A percentile compares a stretch with the other conserved stretches of the same genome.
phyloP scores from a whole-genome alignment of 2,888 invertebrate genomes.

The Nysson spinosus region DNA sequence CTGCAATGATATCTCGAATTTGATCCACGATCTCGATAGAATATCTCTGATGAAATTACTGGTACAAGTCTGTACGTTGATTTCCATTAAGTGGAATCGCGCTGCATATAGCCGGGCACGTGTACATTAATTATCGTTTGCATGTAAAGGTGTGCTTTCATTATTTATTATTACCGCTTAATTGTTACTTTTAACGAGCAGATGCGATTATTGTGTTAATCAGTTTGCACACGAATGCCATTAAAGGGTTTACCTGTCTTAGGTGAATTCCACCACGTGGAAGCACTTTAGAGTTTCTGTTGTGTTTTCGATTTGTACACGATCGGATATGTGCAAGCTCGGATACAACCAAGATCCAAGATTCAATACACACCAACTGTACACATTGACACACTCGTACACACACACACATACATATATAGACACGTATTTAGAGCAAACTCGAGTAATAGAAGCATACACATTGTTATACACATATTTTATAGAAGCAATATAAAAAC shows the following conservation, averaged over 20 bases:
- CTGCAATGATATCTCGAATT: slow-evolving; percentile 9
- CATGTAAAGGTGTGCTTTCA: not conserved
- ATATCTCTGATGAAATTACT: slow-evolving; percentile 11
- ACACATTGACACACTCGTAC: slow-evolving; percentile 1
- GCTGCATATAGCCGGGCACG: slow-evolving; percentile 3
- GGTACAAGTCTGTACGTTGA: slow-evolving; percentile 13
- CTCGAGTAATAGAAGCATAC: slow-evolving; percentile 56
- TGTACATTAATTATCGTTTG: no score
- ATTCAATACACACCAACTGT: slow-evolving; percentile 1
- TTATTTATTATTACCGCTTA: not conserved
- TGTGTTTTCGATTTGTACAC: slow-evolving; percentile 5
- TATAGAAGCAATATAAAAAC: slow-evolving; percentile 69
- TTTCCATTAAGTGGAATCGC: not conserved
- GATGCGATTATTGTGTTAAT: slow-evolving; percentile 2
- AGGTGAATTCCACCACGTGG: not conserved
- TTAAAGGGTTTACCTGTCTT: not conserved
- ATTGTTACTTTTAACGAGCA: not conserved
- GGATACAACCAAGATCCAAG: not conserved
- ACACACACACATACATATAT: slow-evolving; percentile 1
- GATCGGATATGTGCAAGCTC: slow-evolving; percentile 8
- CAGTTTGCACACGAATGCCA: not conserved
- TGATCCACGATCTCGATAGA: slow-evolving; percentile 7
- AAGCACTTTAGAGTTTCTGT: not conserved
- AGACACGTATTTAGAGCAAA: slow-evolving; percentile 1
- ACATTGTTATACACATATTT: slow-evolving; percentile 71